Conservation (phyloP, 2,113 vertebrate genomes). For the Eonycteris spelaea region DNA sequence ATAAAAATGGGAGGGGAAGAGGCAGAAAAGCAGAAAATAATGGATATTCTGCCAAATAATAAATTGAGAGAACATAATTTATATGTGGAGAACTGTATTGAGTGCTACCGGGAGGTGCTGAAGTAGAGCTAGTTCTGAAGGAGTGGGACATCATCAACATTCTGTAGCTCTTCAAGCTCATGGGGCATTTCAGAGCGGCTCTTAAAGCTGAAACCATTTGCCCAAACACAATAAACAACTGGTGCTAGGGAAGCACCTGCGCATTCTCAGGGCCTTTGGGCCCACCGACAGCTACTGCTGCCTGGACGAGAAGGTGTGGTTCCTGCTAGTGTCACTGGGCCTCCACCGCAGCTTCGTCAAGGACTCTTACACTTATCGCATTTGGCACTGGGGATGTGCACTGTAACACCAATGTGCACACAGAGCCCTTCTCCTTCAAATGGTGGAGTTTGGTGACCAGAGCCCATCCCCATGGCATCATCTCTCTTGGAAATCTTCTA, state of each 20-base stretch:
- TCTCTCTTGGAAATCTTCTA: background rate
- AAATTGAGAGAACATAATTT: slow-evolving; percentile 77
- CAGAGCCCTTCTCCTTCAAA: slow-evolving; percentile 83
- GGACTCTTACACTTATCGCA: slow-evolving; percentile 84
- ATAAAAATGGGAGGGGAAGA: background rate
- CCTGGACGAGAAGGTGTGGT: slow-evolving; percentile 80
- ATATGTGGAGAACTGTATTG: slow-evolving; percentile 86
- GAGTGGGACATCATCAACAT: slow-evolving; percentile 88
- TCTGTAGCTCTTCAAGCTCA: slow-evolving; percentile 84
- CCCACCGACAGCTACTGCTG: slow-evolving; percentile 83
- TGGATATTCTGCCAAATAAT: slow-evolving; percentile 80
- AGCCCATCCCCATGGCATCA: background rate
- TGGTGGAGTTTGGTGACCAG: slow-evolving; percentile 88
- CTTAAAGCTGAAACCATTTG: slow-evolving; percentile 83
- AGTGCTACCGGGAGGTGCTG: slow-evolving; percentile 88
- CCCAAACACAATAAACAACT: slow-evolving; percentile 92
- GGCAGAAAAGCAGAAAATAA: slow-evolving; percentile 60
- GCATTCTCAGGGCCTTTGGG: slow-evolving; percentile 90
- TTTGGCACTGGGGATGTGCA: slow-evolving; percentile 85
- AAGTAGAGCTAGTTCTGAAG: slow-evolving; percentile 85
- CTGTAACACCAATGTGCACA: slow-evolving; percentile 87
- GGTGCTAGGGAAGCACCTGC: slow-evolving; percentile 87
- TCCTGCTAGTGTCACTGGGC: slow-evolving; percentile 84
- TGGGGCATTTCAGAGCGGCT: fast-evolving
- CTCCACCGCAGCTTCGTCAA: slow-evolving; percentile 87